Conservation (phyloP, 2,797 vertebrate species). For the Xenops minutus region DNA sequence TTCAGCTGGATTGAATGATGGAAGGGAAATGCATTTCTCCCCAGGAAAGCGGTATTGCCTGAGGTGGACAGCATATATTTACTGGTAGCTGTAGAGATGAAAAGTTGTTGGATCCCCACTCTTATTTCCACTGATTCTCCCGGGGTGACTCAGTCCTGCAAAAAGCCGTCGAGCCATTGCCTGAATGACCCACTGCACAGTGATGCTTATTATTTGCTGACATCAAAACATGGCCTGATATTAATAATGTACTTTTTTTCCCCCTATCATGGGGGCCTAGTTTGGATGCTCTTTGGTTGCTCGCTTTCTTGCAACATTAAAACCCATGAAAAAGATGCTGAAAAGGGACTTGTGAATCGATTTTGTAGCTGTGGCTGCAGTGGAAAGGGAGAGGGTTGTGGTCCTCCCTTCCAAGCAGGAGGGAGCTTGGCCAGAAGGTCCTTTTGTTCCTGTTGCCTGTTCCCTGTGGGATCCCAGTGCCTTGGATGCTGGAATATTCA, state of each 20-base stretch:
- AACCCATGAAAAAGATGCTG: not conserved
- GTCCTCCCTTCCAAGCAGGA: not conserved
- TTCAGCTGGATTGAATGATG: not conserved
- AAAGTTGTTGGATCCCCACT: not conserved
- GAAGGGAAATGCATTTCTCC: not conserved
- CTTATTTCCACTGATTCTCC: not conserved
- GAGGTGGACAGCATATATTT: not conserved
- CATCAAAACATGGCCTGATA: not conserved
- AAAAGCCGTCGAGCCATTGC: not conserved
- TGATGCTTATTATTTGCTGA: not conserved
- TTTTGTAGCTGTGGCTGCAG: not conserved
- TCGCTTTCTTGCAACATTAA: not conserved
- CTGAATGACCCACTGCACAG: not conserved
- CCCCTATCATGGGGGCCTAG: no score
- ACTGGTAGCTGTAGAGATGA: not conserved
- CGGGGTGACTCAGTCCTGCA: not conserved
- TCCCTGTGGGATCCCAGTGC: not conserved
- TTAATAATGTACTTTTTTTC: not conserved
- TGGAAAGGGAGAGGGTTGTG: not conserved
- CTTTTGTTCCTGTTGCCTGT: not conserved
- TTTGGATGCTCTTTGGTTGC: not conserved
- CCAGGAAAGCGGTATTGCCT: not conserved
- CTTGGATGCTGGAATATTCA: not conserved
- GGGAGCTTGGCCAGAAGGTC: no score
- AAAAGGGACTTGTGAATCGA: rapidly evolving